These are phyloP conservation scores for Melanotaenia duboulayi DNA, from an alignment of 2,113 vertebrate species.

Conservation along the genomic window DNA sequence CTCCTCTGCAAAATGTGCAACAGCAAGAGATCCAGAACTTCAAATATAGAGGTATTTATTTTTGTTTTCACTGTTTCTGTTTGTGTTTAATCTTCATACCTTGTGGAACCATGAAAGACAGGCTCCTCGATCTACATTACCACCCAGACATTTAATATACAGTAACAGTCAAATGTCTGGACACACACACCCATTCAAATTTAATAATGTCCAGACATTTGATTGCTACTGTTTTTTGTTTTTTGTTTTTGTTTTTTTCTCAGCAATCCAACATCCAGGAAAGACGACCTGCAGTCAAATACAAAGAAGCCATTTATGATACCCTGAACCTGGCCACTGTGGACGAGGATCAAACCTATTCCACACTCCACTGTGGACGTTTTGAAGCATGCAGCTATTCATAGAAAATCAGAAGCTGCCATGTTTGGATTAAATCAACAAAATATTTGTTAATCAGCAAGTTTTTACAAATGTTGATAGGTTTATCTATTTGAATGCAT, in stretches of 20 bases:
- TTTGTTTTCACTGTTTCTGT: too few relatives aligned
- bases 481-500: too few relatives aligned
- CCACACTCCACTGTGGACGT: neutral
- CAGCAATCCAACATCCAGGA: neutral
- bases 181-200: too few relatives aligned
- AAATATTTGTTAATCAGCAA: too few relatives aligned
- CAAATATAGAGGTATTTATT: neutral
- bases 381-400: neutral
- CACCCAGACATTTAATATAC: too few relatives aligned
- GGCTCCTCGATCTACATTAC: neutral
- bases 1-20: neutral
- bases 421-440: too few relatives aligned
- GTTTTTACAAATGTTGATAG: too few relatives aligned
- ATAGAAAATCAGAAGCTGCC: neutral
- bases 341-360: conserved; percentile 6
- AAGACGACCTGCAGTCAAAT: neutral
- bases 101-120: neutral
- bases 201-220: too few relatives aligned
- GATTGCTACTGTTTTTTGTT: too few relatives aligned
- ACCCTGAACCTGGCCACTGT: neutral
- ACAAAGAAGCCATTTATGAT: conserved; percentile 1
- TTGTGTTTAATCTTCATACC: neutral
- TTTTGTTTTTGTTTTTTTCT: too few relatives aligned
- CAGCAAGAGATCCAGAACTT: neutral
- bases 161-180: too few relatives aligned